Conservation (phyloP, 92 coral and sea anemone species). For the Porites divaricata region DNA sequence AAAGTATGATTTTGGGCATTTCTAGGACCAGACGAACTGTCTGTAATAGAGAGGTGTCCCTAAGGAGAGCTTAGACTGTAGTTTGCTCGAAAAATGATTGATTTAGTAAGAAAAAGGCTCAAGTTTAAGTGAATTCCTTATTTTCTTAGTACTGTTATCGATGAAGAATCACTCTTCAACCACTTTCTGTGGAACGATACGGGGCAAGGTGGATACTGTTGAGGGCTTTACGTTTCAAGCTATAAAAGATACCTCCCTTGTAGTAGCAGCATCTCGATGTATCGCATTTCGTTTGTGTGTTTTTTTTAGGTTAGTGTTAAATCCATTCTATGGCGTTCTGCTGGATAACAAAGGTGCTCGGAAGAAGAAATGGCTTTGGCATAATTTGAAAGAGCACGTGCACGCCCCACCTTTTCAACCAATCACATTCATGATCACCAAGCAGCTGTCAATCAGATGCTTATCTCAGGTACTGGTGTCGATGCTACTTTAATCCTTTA, state of each 20-base stretch:
- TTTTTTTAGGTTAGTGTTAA: constrained; percentile 76
- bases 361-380: constrained; percentile 97
- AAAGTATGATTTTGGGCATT: too few relatives aligned
- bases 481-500: too few relatives aligned
- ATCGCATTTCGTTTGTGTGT: not conserved
- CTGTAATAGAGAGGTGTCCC: too few relatives aligned
- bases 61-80: too few relatives aligned
- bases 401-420: constrained; percentile 99
- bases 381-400: constrained; percentile 82
- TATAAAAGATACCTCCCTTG: not conserved
- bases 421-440: constrained; percentile 90
- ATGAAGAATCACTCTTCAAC: too few relatives aligned
- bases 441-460: constrained; percentile 89
- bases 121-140: too few relatives aligned
- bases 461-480: constrained; percentile 82
- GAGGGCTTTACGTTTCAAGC: not conserved
- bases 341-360: constrained; percentile 84
- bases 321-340: constrained; percentile 91
- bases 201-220: too few relatives aligned
- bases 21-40: too few relatives aligned
- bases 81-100: too few relatives aligned
- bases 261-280: not conserved
- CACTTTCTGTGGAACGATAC: too few relatives aligned
- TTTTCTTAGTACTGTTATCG: too few relatives aligned
- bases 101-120: too few relatives aligned